Evolutionary conservation across 2,888 invertebrate genomes (phyloP).

Genomic region (Eristalis intricaria): DNA sequence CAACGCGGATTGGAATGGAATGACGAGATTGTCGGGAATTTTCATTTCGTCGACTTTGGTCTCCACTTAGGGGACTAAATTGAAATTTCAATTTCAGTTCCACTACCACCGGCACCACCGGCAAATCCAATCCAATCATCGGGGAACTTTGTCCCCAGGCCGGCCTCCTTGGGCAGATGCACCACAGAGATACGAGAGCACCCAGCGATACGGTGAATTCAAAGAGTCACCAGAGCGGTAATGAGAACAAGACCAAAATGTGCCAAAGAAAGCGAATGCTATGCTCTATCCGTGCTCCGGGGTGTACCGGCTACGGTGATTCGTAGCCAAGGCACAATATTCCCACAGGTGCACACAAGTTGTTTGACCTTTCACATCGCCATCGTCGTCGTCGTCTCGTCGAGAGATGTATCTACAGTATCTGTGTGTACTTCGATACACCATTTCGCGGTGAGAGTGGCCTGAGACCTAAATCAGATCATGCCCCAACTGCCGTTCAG

Average conservation of each 20-base stretch:
- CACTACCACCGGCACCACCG: conserved; percentile 13
- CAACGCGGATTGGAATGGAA: conserved; percentile 22
- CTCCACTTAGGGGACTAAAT: conserved; percentile 69
- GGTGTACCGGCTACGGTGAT: neutral
- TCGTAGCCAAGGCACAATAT: conserved; percentile 41
- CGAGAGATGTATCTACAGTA: conserved; percentile 51
- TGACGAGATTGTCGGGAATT: conserved; percentile 64
- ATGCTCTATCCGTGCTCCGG: conserved; percentile 15
- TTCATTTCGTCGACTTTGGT: conserved; percentile 68
- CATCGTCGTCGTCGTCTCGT: neutral
- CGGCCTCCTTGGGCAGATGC: conserved; percentile 54
- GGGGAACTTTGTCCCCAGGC: conserved; percentile 11
- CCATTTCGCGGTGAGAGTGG: conserved; percentile 62
- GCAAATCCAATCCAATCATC: conserved; percentile 3
- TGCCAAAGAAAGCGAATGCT: conserved; percentile 54
- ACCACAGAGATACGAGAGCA: conserved; percentile 10
- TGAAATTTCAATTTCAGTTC: conserved; percentile 71
- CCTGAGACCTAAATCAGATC: conserved; percentile 65
- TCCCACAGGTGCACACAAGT: conserved; percentile 69
- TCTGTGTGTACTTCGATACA: conserved; percentile 39
- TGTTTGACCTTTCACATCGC: conserved; percentile 69
- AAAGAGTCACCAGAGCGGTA: conserved; percentile 15
- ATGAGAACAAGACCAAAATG: conserved; percentile 28
- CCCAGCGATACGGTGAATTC: conserved; percentile 22
- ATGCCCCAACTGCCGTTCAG: conserved; percentile 36